Evolutionary conservation across 2,113 vertebrate genomes (phyloP).

Genomic region (Erythrocebus patas): DNA sequence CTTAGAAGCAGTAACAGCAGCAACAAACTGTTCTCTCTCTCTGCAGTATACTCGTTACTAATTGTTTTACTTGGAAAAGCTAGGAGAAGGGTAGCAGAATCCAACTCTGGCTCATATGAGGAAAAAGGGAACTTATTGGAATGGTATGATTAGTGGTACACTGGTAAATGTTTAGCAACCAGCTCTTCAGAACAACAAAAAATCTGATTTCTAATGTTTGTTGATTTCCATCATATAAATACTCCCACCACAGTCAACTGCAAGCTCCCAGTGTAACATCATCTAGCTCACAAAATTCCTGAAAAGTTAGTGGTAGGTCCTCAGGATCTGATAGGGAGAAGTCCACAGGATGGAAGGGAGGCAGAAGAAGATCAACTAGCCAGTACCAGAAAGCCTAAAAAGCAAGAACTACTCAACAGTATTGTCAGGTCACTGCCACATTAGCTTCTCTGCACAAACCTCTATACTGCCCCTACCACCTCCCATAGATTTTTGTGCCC

Average conservation of each 20-base stretch:
- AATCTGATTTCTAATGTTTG: background rate
- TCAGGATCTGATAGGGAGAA: background rate
- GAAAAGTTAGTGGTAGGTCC: background rate
- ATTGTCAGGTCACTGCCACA: background rate
- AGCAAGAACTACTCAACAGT: background rate
- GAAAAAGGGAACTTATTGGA: background rate
- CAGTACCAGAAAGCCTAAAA: background rate
- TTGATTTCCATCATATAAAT: constrained; percentile 16
- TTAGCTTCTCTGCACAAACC: background rate
- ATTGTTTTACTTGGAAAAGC: constrained; percentile 29
- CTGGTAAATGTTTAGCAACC: background rate
- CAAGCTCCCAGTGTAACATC: background rate
- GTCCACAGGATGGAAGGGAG: background rate
- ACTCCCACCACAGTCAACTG: background rate
- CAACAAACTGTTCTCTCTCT: constrained; percentile 37
- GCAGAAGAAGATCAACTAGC: background rate
- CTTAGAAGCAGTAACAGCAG: background rate
- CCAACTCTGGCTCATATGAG: background rate
- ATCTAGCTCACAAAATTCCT: background rate
- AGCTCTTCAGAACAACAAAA: background rate
- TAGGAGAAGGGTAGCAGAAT: background rate
- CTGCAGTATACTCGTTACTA: constrained; percentile 1
- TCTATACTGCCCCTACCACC: background rate
- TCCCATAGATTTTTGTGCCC: background rate
- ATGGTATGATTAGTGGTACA: background rate